Conservation (phyloP, 2,888 invertebrate genomes). For the Zygothrica quintamaculata region DNA sequence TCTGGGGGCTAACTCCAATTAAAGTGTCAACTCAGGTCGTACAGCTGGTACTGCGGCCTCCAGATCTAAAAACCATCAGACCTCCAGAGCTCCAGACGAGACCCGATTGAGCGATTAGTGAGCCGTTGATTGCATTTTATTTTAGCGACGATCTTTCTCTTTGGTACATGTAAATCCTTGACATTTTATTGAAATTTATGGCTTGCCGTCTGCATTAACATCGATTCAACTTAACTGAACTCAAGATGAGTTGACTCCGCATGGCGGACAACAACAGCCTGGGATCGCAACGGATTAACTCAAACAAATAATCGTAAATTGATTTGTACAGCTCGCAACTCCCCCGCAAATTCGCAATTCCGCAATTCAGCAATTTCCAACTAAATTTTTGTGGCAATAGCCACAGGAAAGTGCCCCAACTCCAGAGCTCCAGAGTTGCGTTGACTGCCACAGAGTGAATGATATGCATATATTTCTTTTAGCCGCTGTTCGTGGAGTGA, state of each 20-base stretch:
- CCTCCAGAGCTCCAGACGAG: not conserved
- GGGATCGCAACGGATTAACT: not conserved
- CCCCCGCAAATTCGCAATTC: slow-evolving; percentile 48
- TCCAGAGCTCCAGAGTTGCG: slow-evolving; percentile 15
- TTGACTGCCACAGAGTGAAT: slow-evolving; percentile 54
- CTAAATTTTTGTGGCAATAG: slow-evolving; percentile 52
- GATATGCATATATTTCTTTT: slow-evolving; percentile 69
- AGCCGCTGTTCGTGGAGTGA: slow-evolving; percentile 38
- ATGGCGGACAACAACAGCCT: too few relatives aligned
- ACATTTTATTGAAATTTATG: slow-evolving; percentile 69
- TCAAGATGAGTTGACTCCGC: too few relatives aligned
- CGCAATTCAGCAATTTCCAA: slow-evolving; percentile 41
- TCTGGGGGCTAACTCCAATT: slow-evolving; percentile 56
- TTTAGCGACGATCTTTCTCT: slow-evolving; percentile 33
- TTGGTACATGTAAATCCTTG: slow-evolving; percentile 10
- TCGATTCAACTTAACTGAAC: slow-evolving; percentile 46
- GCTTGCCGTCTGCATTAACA: slow-evolving; percentile 42
- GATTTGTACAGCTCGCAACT: slow-evolving; percentile 37
- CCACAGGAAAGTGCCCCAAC: not conserved
- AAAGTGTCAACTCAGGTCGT: slow-evolving; percentile 64
- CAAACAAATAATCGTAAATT: slow-evolving; percentile 78
- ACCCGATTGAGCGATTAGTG: slow-evolving; percentile 56
- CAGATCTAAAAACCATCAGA: slow-evolving; percentile 9
- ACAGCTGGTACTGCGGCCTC: slow-evolving; percentile 35
- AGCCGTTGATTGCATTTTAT: slow-evolving; percentile 65